These are phyloP conservation scores for Schizaphis graminum DNA, from an alignment of 2,888 invertebrate genomes.

Conservation along the genomic window DNA sequence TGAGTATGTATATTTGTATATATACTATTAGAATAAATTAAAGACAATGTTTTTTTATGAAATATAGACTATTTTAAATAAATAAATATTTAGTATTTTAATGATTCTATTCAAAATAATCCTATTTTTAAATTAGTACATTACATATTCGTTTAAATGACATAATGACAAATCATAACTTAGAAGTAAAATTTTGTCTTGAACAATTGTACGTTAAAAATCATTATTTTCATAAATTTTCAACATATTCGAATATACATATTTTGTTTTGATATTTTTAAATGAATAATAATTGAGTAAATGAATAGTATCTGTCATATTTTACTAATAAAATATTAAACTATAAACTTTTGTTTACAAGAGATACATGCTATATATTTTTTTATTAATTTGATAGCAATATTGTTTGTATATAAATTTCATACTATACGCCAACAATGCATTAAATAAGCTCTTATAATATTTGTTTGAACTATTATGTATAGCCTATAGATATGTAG, in stretches of 20 bases:
- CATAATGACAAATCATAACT: not conserved
- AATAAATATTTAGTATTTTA: not conserved
- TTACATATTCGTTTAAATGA: not conserved
- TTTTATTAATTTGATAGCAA: not conserved
- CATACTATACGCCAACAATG: not conserved
- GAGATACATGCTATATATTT: not conserved
- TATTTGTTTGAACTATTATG: not conserved
- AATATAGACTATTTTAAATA: not conserved
- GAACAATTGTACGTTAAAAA: not conserved
- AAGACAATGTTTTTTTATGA: not conserved
- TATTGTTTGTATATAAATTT: not conserved
- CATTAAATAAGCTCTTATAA: conserved; percentile 14
- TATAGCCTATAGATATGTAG: not conserved
- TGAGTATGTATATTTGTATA: too few species aligned
- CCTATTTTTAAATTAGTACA: not conserved
- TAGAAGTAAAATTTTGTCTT: not conserved
- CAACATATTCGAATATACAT: not conserved
- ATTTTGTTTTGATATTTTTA: too few species aligned
- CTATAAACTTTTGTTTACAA: not conserved
- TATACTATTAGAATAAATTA: not conserved
- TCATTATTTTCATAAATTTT: not conserved
- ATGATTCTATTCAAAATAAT: not conserved
- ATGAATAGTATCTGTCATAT: not conserved
- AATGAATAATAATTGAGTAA: too few species aligned
- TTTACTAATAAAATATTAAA: not conserved